Base-by-base conservation (phyloP, 2,113 vertebrate genomes). In the Lophotis ruficrista region DNA sequence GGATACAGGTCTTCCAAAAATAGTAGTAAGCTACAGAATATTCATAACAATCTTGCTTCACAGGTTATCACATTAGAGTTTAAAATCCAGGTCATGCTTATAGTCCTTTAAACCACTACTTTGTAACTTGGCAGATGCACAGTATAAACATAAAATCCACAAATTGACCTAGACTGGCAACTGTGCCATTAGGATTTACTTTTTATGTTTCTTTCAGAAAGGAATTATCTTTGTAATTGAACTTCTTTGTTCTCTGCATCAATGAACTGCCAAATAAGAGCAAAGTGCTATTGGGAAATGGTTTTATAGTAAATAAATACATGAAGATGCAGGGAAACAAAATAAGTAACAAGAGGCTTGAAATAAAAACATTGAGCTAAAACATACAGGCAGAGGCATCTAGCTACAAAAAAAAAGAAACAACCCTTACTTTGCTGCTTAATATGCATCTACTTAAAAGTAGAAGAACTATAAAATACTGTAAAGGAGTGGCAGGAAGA, bases 191-290 rank as follows among this genome's bases (percentile, higher is more conserved):
- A 83, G 41, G 14, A 47, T 79, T 91, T 84, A 80, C 73, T 76
- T 81, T 43, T 77, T 81, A 51, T 38, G 64, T 48, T 92, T 54
- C 60, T 69, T 97, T 91, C 73, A 69, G 31, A 84, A 81, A 90
- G 21, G 37, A 94, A 72, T 88, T 91, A 41, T 37, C 45, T 71
- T 88, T 54, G 12, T n/a, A 47, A 89, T 83, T 80, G 33, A 73
- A 80, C 37, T 87, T 50, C 57, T 87, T 96, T 91, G 73, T 91
- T 95, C 85, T 93, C 54, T 58, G n/a, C 50, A 58, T 66, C 87
- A 83, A 4, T 70, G 71, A 86, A 86, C 33, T 92, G 33, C 20
- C 50, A 78, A 92, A 48, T 58, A 85, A 60, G 31, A 80, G 37
- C 41, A 48, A 89, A 84, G 35, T 24, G 30, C 53, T 76, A 47